Evolutionary conservation across 2,888 invertebrate species (phyloP), one percentile per base, ranked within the genome.

Genomic region (Agrochola lychnidis): DNA sequence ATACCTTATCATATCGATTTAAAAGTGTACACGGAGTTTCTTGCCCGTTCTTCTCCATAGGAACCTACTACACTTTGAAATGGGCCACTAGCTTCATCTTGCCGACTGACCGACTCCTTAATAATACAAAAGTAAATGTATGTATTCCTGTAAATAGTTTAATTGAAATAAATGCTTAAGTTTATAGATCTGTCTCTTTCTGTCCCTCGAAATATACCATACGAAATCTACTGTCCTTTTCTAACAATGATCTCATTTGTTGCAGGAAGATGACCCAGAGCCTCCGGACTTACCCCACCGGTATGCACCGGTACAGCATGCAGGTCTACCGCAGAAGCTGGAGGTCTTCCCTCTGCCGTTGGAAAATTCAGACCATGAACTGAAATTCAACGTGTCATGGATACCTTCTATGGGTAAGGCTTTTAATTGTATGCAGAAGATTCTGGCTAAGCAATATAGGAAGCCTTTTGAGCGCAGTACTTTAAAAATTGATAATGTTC

Each of bases 311-410:
- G 36, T 68, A 19, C 89, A 87, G 72, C 92, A 94, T 70, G 95
- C 95, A 0, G 93, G 92, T 0, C 80, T 93, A 3, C 94, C 95
- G 0, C 91, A 73, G 3, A 89, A 89, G 0, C 87, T 96, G 40
- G 83, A 87, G 0, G 94, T 91, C 5, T 85, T 86, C 63, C 94
- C 95, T 0, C 76, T 93, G 12, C 94, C 95, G 0, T 86, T 95
- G 9, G 72, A 87, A 16, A 89, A 90, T 40, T 92, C 94, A 0
- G 93, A 96, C 84, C 95, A 96, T 73, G 95, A 96, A 86, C 91
- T 96, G 1, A 91, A 89, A 83, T 91, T 96, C 78, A 96, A 96
- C 81, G 93, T 96, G 7, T 91, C 96, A 1, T 96, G 96, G 96
- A 76, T 86, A 1, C 93, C 91, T 1, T 85, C 94, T 48, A 64